phyloP scores from a whole-genome alignment of 2,113 vertebrate genomes.

The Varanus komodoensis region DNA sequence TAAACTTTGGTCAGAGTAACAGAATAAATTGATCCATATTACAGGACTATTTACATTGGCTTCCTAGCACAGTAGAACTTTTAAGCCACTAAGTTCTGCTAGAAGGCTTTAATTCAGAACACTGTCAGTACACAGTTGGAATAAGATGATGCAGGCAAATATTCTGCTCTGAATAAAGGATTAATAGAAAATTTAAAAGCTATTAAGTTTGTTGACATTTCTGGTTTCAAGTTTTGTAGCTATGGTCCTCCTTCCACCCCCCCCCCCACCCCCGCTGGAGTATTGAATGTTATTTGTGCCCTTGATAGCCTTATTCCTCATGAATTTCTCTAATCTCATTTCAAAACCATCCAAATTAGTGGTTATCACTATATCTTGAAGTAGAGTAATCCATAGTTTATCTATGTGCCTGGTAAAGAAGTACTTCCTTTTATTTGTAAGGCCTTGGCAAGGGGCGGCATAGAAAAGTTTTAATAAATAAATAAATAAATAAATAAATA shows the following conservation, averaged over 20 bases:
- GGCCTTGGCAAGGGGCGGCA: too few species aligned
- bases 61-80: background rate
- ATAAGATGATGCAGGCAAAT: background rate
- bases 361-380: too few species aligned
- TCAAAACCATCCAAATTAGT: too few species aligned
- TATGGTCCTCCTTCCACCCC: background rate
- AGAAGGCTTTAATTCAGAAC: background rate
- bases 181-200: background rate
- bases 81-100: background rate
- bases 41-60: background rate
- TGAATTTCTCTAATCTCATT: too few species aligned
- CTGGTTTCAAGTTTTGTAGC: background rate
- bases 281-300: background rate
- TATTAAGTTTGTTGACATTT: background rate
- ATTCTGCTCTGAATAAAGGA: background rate
- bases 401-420: too few species aligned
- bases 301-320: background rate
- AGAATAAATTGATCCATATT: background rate
- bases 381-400: too few species aligned
- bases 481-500: too few species aligned
- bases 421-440: too few species aligned
- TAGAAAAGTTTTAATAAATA: too few species aligned
- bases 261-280: too few species aligned
- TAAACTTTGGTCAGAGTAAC: background rate
- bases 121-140: background rate